Evolutionary conservation across 2,888 invertebrate genomes (phyloP).

Genomic region (Clistopyga incitator): DNA sequence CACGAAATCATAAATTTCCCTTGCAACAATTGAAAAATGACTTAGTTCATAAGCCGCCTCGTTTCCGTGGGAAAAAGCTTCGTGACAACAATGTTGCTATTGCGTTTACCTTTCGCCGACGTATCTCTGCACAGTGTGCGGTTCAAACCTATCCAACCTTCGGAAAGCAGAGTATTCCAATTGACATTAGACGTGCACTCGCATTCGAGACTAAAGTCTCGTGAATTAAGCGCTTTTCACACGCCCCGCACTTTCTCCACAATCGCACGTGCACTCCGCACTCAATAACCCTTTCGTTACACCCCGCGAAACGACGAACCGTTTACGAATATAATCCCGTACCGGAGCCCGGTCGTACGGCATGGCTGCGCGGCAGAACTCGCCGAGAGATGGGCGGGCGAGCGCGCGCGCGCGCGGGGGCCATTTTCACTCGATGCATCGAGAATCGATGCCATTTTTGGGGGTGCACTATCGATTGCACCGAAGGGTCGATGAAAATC

Average conservation of each 20-base stretch:
- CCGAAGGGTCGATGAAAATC: background rate
- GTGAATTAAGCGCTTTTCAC: conserved; percentile 11
- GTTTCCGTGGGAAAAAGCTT: background rate
- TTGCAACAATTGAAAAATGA: background rate
- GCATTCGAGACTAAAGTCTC: conserved; percentile 25
- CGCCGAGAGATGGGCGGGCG: conserved; percentile 50
- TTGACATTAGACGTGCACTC: conserved; percentile 9
- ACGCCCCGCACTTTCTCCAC: background rate
- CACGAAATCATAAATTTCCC: conserved; percentile 22
- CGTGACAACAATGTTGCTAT: background rate
- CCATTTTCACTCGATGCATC: conserved; percentile 15
- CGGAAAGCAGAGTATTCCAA: conserved; percentile 51
- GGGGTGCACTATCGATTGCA: conserved; percentile 15
- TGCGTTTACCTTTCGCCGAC: conserved; percentile 6
- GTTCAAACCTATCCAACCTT: conserved; percentile 60
- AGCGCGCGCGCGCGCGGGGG: conserved; percentile 33
- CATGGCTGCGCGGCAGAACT: conserved; percentile 65
- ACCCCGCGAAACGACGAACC: conserved; percentile 13
- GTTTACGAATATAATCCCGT: conserved; percentile 14
- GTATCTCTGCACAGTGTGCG: background rate
- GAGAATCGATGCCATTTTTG: background rate
- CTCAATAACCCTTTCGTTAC: background rate
- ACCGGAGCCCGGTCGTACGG: conserved; percentile 59
- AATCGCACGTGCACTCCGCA: background rate
- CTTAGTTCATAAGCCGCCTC: too few species aligned